Percentiles rank a stretch among this genome's conserved stretches.
phyloP scores from a whole-genome alignment of 2,113 vertebrate species.

The Tragelaphus strepsiceros region DNA sequence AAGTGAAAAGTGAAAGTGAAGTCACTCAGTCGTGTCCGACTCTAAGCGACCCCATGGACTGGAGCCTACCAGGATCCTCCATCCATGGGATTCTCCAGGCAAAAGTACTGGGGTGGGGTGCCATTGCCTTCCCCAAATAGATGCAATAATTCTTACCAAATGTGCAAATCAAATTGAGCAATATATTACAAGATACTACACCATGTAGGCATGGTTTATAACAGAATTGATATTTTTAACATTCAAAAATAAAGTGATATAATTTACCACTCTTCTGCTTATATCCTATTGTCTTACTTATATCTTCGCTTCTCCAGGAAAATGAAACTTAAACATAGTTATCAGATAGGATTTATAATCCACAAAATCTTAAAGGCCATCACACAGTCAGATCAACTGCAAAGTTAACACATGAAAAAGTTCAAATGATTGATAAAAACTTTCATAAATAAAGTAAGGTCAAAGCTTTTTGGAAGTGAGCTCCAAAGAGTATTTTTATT shows the following conservation, averaged over 20 bases:
- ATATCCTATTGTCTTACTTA: neutral
- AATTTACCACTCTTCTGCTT: neutral
- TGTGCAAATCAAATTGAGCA: neutral
- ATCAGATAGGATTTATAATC: slow-evolving; percentile 30
- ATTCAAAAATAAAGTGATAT: neutral
- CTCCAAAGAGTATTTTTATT: neutral
- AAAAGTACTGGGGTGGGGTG: no score
- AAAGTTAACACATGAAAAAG: slow-evolving; percentile 40
- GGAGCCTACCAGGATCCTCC: no score
- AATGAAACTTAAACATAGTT: neutral
- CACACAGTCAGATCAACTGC: slow-evolving; percentile 1
- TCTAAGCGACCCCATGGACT: no score
- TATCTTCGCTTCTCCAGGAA: neutral
- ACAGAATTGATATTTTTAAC: neutral
- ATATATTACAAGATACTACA: neutral
- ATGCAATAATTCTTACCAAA: neutral
- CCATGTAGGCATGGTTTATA: neutral
- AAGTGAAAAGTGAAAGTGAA: no score
- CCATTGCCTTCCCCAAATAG: neutral
- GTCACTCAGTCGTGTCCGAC: no score
- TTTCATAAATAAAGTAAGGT: slow-evolving; percentile 44
- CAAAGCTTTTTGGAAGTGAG: slow-evolving; percentile 11
- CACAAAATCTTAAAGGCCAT: slow-evolving; percentile 57
- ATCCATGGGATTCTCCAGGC: no score
- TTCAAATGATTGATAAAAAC: slow-evolving; percentile 46